Percentiles rank a stretch among this genome's conserved stretches.
These are phyloP conservation scores for Abrostola tripartita DNA, from an alignment of 2,888 invertebrate genomes.

Conservation along the genomic window DNA sequence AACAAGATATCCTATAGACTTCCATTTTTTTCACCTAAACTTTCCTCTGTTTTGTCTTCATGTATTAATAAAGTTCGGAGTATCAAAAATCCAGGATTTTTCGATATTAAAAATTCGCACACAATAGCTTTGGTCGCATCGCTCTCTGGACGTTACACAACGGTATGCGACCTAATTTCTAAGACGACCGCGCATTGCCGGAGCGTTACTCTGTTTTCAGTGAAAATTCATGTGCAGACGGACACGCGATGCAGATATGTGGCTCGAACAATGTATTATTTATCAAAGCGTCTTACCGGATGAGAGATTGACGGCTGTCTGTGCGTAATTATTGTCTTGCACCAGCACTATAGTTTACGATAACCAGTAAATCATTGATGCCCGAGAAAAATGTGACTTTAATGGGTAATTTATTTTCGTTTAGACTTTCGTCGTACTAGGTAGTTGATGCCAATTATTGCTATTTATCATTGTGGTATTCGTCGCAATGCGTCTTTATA, in stretches of 20 bases:
- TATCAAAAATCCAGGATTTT: constrained; percentile 34
- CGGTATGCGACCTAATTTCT: constrained; percentile 72
- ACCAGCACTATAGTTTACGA: constrained; percentile 18
- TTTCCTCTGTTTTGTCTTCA: too few relatives aligned
- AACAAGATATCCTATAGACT: too few relatives aligned
- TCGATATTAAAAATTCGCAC: constrained; percentile 42
- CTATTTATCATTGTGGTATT: neutral
- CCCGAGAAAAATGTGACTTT: constrained; percentile 15
- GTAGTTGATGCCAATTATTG: constrained; percentile 1
- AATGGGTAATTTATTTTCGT: constrained; percentile 29
- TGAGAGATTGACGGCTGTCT: constrained; percentile 50
- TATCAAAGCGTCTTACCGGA: constrained; percentile 58
- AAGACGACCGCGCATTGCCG: constrained; percentile 59
- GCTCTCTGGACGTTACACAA: constrained; percentile 63
- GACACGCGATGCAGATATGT: constrained; percentile 64
- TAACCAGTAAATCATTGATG: constrained; percentile 15
- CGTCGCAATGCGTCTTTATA: constrained; percentile 5
- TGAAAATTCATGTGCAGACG: constrained; percentile 61
- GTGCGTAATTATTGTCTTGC: constrained; percentile 46
- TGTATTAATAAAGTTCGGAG: neutral
- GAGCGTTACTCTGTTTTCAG: constrained; percentile 67
- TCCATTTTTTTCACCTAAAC: too few relatives aligned
- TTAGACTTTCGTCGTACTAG: neutral
- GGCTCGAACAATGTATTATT: constrained; percentile 62
- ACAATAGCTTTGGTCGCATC: constrained; percentile 54